Percentiles rank a stretch among this genome's conserved stretches.
These are phyloP conservation scores for Lasiurus cinereus DNA, from an alignment of 2,113 vertebrate species.

Conservation along the genomic window DNA sequence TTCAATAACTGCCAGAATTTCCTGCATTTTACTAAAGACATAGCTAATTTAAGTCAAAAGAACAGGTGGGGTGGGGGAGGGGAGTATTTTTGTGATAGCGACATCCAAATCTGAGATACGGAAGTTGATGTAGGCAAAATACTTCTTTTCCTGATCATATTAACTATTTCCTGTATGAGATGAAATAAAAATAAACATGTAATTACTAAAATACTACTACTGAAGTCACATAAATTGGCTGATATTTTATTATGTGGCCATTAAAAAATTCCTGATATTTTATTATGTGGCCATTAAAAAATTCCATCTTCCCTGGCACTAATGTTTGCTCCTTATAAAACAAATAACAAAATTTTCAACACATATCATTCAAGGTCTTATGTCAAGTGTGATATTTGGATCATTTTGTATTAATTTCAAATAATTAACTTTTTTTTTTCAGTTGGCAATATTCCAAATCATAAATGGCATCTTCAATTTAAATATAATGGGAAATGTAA, in stretches of 20 bases:
- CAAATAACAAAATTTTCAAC: neutral
- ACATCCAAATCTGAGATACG: neutral
- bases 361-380: neutral
- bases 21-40: neutral
- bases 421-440: conserved; percentile 22
- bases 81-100: neutral
- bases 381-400: neutral
- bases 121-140: conserved; percentile 60
- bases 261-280: neutral
- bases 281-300: neutral
- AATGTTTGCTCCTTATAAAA: neutral
- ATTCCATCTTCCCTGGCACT: neutral
- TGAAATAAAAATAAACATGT: neutral
- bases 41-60: neutral
- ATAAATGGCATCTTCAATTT: neutral
- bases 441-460: neutral
- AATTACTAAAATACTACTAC: conserved; percentile 29
- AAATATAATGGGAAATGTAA: neutral
- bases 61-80: neutral
- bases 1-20: neutral
- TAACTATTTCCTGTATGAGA: neutral
- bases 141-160: neutral
- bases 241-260: neutral
- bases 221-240: neutral
- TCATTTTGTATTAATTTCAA: neutral